phyloP scores from a whole-genome alignment of 2,113 vertebrate genomes.

The Pygoscelis antarcticus region DNA sequence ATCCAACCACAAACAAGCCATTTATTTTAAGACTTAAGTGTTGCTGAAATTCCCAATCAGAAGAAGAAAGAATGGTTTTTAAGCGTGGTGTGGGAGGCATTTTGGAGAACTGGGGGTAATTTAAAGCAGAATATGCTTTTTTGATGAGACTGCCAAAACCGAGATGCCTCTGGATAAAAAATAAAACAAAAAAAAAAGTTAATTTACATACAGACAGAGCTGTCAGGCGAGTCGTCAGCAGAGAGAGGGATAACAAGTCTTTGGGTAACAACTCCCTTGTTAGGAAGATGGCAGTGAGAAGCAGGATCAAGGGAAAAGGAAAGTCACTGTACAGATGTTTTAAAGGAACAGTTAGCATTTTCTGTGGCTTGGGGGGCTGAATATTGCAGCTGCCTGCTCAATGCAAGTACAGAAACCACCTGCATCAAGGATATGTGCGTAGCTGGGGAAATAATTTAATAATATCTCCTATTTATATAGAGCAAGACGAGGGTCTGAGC shows the following conservation, averaged over 20 bases:
- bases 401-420: neutral
- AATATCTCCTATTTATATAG: neutral
- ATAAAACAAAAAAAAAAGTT: slow-evolving; percentile 51
- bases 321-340: slow-evolving; percentile 50
- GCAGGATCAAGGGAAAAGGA: slow-evolving; percentile 45
- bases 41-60: slow-evolving; percentile 63
- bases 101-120: slow-evolving; percentile 63
- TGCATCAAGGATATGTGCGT: neutral
- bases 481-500: neutral
- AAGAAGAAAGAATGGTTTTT: slow-evolving; percentile 67
- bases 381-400: neutral
- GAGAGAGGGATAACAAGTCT: slow-evolving; percentile 70
- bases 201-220: slow-evolving; percentile 76
- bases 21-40: slow-evolving; percentile 70
- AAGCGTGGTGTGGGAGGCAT: slow-evolving; percentile 54
- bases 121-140: slow-evolving; percentile 69
- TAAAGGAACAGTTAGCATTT: slow-evolving; percentile 52
- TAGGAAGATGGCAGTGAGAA: slow-evolving; percentile 50
- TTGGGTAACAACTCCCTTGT: slow-evolving; percentile 67
- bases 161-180: slow-evolving; percentile 64
- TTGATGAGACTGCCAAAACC: slow-evolving; percentile 73
- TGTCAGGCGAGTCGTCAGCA: slow-evolving; percentile 62
- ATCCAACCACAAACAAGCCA: slow-evolving; percentile 64
- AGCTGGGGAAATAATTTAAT: neutral
- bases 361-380: neutral